Evolutionary conservation across 2,113 vertebrate species (phyloP), one percentile per base, ranked within the genome.

Genomic region (Prionailurus viverrinus): DNA sequence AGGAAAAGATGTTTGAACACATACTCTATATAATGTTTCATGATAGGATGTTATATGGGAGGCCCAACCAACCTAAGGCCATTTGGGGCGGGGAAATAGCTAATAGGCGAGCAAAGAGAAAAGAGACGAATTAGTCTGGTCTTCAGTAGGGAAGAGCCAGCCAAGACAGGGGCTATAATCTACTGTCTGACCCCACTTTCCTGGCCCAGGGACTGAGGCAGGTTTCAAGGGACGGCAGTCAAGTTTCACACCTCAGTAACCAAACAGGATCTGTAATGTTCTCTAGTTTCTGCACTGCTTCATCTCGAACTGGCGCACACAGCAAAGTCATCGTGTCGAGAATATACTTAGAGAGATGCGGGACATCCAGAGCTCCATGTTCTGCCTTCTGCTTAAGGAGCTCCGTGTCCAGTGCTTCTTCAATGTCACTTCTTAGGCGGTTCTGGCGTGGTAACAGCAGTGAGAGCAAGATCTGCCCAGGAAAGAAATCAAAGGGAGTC

Each of bases 361-460:
- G 79, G 36, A 99, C 95, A 14, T 99, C 98, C 96, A 99, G 95
- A 36, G 97, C 98, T 6, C 99, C 98, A 0, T 97, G 98, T 1
- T 98, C 95, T 0, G 99, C 99, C 94, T 99, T 96, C 98, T 98
- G 98, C 41, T 82, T 97, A 41, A 99, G 98, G 93, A 98, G 97
- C 41, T 98, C 98, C 97, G 97, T 61, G 85, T 99, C 99, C 96
- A 99, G 95, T 14, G 98, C 98, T 79, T 98, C 99, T 31, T 99
- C 98, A 3, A 98, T 98, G 97, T 99, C 98, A 66, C 97, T 95
- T 19, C 81, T 97, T 11, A 99, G 97, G 33, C 98, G 97, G 87
- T 87, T 97, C 79, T 99, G 99, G 74, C 83, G 61, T 0, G 99
- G 99, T 29, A 99, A 97, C 33, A 99, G 98, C 97, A 99, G 97